phyloP scores from a whole-genome alignment of 2,797 vertebrate genomes.

The Pampus argenteus region DNA sequence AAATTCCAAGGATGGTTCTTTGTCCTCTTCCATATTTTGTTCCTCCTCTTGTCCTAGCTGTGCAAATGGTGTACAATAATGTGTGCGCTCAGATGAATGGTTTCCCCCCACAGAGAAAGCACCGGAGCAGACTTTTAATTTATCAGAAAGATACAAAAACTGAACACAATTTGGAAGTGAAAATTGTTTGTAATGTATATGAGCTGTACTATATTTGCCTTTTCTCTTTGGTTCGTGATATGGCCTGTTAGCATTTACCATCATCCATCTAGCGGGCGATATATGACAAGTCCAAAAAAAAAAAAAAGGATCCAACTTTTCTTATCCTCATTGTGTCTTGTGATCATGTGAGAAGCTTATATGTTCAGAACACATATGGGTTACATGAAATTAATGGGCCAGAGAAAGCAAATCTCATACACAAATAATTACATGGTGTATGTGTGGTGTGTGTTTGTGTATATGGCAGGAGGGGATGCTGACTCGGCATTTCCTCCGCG shows the following conservation, averaged over 20 bases:
- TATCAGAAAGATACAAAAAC: conserved; percentile 20
- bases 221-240: conserved; percentile 3
- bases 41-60: conserved; percentile 35
- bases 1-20: conserved; percentile 52
- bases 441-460: conserved; percentile 42
- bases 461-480: conserved; percentile 36
- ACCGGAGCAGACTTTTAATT: conserved; percentile 3
- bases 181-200: conserved; percentile 37
- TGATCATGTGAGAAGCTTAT: conserved; percentile 14
- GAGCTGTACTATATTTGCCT: conserved; percentile 15
- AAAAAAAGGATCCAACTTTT: conserved; percentile 23
- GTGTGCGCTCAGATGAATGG: conserved; percentile 43
- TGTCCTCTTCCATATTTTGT: conserved; percentile 45
- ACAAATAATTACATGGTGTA: conserved; percentile 60
- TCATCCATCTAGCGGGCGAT: conserved; percentile 1
- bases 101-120: conserved; percentile 16
- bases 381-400: conserved; percentile 50
- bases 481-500: conserved; percentile 59
- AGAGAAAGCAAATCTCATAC: conserved; percentile 52
- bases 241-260: conserved; percentile 5
- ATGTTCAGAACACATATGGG: conserved; percentile 3
- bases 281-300: conserved; percentile 1
- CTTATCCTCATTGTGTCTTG: neutral
- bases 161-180: neutral
- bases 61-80: conserved; percentile 48